Evolutionary conservation across 2,113 vertebrate species (phyloP), one percentile per base, ranked within the genome.

Genomic region (Orthochromis malagaraziensis): DNA sequence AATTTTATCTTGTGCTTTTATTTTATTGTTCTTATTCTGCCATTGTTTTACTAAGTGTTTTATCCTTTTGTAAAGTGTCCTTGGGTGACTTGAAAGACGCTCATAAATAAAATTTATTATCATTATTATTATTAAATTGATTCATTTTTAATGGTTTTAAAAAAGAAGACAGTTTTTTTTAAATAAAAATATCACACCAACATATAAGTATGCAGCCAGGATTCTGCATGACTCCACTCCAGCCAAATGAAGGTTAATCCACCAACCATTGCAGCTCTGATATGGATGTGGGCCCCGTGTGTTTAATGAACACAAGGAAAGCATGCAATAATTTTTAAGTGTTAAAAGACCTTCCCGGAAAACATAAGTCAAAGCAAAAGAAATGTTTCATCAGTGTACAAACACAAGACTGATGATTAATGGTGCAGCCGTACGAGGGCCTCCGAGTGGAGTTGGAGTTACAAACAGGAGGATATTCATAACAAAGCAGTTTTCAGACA

Each of bases 331-430:
- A 29, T 75, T 75, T 45, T 73, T 47, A 26, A 73, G 40, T 7
- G 21, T 47, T 47, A 45, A 29, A 75, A 17, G 40, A 75, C 68
- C 8, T 73, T 45, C 24, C 40, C 24, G 16, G 40, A 75, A 47
- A 75, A 47, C 40, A 26, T 1, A 70, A 68, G 38, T 53, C 33
- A 79, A 58, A 79, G 38, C 51, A 87, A 79, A 84, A 51, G 47
- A 38, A 54, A 80, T 81, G 24, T 65, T n/a, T 85, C 9, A 77
- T 9, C 73, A 21, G 17, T 82, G 19, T 86, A 21, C 21, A 79
- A 82, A 88, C 87, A 87, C 35, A 55, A 53, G 63, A 63, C 17
- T 29, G 19, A 80, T 79, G 55, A 63, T 79, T 84, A 53, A 40
- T 63, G 45, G 81, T 77, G 19, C 58, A 81, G 51, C 19, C 2